phyloP scores from a whole-genome alignment of 2,113 vertebrate genomes.

The Andinoacara biseriatus region DNA sequence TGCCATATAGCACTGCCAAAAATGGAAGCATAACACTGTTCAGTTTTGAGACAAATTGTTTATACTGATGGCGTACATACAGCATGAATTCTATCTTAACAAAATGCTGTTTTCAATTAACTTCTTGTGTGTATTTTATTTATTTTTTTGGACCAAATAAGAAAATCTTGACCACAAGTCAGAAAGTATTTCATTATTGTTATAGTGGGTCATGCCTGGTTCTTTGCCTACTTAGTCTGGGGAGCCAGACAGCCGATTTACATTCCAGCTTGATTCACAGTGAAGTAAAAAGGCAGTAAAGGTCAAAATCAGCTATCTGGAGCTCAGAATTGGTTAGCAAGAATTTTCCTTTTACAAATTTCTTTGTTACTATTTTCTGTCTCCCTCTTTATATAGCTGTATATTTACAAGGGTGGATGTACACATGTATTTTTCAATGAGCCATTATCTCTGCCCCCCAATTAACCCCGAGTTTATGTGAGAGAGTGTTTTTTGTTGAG shows the following conservation, averaged over 20 bases:
- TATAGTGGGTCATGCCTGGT: constrained; percentile 2
- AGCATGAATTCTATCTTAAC: constrained; percentile 1
- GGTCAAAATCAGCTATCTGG: not conserved
- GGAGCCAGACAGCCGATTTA: constrained; percentile 49
- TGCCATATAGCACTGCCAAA: constrained; percentile 7
- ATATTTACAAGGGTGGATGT: not conserved
- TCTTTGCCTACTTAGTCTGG: constrained; percentile 31
- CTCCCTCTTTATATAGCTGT: not conserved
- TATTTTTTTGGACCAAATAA: constrained; percentile 11
- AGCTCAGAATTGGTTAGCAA: not conserved
- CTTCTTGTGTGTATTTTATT: not conserved
- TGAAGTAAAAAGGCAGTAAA: constrained; percentile 3
- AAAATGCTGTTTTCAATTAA: constrained; percentile 13
- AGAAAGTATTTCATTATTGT: constrained; percentile 33
- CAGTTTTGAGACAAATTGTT: not conserved
- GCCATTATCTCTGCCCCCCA: constrained; percentile 24
- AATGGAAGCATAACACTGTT: constrained; percentile 16
- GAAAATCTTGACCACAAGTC: constrained; percentile 21
- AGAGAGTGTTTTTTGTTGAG: constrained; percentile 17
- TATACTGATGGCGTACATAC: not conserved
- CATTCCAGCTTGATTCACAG: constrained; percentile 49
- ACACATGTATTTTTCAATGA: not conserved
- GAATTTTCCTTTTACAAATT: not conserved
- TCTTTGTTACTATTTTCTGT: not conserved
- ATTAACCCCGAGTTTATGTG: constrained; percentile 45